phyloP scores from a whole-genome alignment of 2,888 invertebrate species.

The Tetranychus piercei region DNA sequence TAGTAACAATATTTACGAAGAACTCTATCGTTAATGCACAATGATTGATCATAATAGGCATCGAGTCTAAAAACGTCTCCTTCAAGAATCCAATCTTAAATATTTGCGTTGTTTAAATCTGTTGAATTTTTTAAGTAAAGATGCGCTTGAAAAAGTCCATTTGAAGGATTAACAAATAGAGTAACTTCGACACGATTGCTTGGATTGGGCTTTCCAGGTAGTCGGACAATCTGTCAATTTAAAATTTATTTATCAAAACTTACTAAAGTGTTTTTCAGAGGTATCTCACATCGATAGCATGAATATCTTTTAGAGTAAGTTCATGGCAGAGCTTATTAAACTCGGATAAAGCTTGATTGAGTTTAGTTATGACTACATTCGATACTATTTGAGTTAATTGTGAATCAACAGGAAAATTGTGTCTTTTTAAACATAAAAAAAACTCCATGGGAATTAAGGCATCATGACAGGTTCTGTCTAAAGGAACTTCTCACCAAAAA shows the following conservation, averaged over 20 bases:
- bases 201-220: neutral
- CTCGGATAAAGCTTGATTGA: neutral
- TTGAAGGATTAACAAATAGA: neutral
- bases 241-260: no score
- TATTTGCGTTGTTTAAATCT: neutral
- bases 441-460: conserved; percentile 65
- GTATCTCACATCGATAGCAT: neutral
- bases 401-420: neutral
- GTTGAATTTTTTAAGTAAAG: neutral
- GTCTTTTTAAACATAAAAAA: conserved; percentile 49
- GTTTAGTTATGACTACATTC: neutral
- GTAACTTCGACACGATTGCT: neutral
- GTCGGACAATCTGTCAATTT: no score
- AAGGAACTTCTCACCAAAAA: conserved; percentile 37
- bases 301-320: neutral
- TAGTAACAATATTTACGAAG: neutral
- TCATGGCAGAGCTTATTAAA: neutral
- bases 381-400: neutral
- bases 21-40: neutral
- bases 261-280: no score
- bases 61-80: neutral
- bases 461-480: conserved; percentile 50
- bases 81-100: neutral
- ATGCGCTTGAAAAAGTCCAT: neutral
- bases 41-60: neutral